A percentile compares a stretch with the other conserved stretches of the same genome.
These are phyloP conservation scores for Sarcoramphus papa DNA, from an alignment of 2,797 vertebrate species.

Conservation along the genomic window DNA sequence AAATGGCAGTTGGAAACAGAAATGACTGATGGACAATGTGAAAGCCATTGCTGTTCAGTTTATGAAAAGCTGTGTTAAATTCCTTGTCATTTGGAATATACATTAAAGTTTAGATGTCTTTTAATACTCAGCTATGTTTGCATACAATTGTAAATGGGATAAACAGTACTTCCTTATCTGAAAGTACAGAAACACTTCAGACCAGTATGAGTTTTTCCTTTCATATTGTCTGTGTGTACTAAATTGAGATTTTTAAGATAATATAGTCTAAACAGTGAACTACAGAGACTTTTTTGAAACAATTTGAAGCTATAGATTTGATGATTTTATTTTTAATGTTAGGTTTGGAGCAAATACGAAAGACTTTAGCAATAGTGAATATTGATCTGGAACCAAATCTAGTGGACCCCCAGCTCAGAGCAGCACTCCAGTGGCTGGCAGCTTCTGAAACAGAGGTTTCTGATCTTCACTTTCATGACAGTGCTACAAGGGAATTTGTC, in stretches of 20 bases:
- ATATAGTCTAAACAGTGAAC: not conserved
- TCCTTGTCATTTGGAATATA: not conserved
- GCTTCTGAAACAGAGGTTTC: slow-evolving; percentile 87
- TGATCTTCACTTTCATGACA: slow-evolving; percentile 79
- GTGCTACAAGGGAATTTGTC: slow-evolving; percentile 79
- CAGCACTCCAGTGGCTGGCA: slow-evolving; percentile 88
- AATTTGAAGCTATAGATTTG: not conserved
- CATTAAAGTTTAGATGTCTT: not conserved
- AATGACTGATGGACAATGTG: not conserved
- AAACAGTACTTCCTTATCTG: not conserved
- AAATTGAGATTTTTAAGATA: not conserved
- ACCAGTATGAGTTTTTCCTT: not conserved
- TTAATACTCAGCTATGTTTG: not conserved
- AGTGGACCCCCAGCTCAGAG: slow-evolving; percentile 84
- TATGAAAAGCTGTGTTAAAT: not conserved
- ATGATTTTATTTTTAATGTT: slow-evolving; percentile 30
- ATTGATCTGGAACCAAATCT: slow-evolving; percentile 77
- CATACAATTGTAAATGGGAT: not conserved
- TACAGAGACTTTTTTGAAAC: not conserved
- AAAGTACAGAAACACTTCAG: not conserved
- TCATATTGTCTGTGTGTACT: not conserved
- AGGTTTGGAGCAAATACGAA: slow-evolving; percentile 76
- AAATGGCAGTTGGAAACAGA: not conserved
- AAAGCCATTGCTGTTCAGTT: not conserved
- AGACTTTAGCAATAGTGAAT: slow-evolving; percentile 78